A percentile compares a stretch with the other conserved stretches of the same genome.
Conservation (phyloP, 2,113 vertebrate species). For the Riparia riparia region DNA sequence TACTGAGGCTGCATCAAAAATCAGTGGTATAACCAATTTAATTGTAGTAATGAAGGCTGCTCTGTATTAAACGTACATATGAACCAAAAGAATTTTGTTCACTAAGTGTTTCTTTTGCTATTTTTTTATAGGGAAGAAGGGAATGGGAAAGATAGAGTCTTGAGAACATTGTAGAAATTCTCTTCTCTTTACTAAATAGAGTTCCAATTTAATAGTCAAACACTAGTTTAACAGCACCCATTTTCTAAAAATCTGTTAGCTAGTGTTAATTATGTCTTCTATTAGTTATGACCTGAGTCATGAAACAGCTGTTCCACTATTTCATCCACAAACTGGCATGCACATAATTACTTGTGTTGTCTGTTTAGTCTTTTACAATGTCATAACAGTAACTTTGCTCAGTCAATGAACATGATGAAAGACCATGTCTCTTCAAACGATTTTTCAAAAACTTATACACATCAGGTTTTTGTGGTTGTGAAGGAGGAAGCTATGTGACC, state of each 20-base stretch:
- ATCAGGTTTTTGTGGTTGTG: not conserved
- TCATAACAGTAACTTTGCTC: not conserved
- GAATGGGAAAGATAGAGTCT: not conserved
- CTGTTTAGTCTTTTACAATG: not conserved
- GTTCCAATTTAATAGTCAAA: not conserved
- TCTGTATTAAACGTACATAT: not conserved
- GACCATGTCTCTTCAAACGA: rapidly evolving
- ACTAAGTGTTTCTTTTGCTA: not conserved
- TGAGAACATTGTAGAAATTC: not conserved
- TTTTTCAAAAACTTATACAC: not conserved
- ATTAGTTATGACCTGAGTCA: not conserved
- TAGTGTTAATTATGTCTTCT: constrained; percentile 2
- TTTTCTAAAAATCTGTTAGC: constrained; percentile 19
- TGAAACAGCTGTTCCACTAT: constrained; percentile 5
- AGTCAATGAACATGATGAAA: not conserved
- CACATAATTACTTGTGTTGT: not conserved
- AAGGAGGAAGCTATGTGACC: not conserved
- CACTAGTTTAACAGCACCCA: not conserved
- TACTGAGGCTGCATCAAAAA: not conserved
- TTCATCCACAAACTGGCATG: not conserved
- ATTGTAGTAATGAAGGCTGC: not conserved
- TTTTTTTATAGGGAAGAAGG: not conserved
- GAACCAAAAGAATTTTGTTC: not conserved
- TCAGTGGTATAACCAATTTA: not conserved
- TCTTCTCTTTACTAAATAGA: not conserved